Base-by-base conservation (phyloP, 2,888 invertebrate genomes). In the Boloria selene region DNA sequence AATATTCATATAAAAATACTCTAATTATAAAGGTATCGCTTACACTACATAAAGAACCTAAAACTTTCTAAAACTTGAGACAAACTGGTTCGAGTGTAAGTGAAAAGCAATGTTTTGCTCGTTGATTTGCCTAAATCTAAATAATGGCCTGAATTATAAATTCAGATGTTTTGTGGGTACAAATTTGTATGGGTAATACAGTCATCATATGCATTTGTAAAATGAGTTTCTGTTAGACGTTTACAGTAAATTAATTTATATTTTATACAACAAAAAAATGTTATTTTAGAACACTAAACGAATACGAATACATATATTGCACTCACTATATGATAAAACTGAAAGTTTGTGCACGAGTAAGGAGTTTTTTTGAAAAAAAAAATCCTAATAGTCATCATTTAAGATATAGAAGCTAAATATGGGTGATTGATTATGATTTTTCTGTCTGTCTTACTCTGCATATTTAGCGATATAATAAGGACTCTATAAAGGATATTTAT, bases 81-180 rank as follows among this genome's bases (percentile, higher is more conserved):
- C 83, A 84, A 86, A 88, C 83, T 86, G 80, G 80, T 79, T 75
- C 75, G 78, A 78, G 83, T 88, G 88, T 86, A 86, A 88, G 87
- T 87, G 89, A 87, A 87, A 86, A 85, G 84, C 87, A 79, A 84
- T 88, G 89, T 88, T 88, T 89, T 88, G 86, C 78, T 70, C 77
- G 75, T 82, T 84, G 85, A 89, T 90, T 90, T 90, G 85, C 87
- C 81, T 88, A 88, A 88, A 89, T 90, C 89, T 90, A 90, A 91
- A 90, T 90, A 90, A 90, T 84, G 86, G 84, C 75, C 72, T 80
- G 79, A 84, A 89, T 90, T 89, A 88, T 82, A 82, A 81, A 86
- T 85, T 86, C 85, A 75, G 75, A 76, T 86, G 88, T 88, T 89
- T 88, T 88, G 86, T 77, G 67, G 74, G 72, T 22, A 3, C 22